A percentile compares a stretch with the other conserved stretches of the same genome.
phyloP scores from a whole-genome alignment of 92 coral and sea anemone species.

The Chrysogorgia sp. region DNA sequence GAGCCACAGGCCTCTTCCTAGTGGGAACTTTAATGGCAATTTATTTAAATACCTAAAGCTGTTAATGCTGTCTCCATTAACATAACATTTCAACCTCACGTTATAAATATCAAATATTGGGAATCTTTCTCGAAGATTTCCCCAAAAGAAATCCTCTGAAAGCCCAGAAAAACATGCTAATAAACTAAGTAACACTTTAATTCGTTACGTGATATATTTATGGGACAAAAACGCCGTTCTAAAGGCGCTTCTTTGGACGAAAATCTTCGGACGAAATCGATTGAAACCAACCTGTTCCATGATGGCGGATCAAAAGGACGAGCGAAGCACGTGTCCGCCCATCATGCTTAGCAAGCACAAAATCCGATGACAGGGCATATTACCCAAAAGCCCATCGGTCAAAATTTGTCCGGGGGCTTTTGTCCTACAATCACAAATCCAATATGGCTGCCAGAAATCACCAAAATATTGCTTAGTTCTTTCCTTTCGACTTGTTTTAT shows the following conservation, averaged over 20 bases:
- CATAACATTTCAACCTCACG: too few relatives aligned
- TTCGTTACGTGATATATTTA: not conserved
- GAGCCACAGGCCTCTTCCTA: too few relatives aligned
- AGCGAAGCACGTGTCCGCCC: slow-evolving; percentile 94
- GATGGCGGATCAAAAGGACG: slow-evolving; percentile 95
- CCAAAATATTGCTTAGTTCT: not conserved
- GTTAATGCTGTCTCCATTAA: too few relatives aligned
- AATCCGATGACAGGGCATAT: too few relatives aligned
- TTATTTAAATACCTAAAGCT: too few relatives aligned
- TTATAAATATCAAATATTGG: too few relatives aligned
- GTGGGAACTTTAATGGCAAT: too few relatives aligned
- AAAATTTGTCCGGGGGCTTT: too few relatives aligned
- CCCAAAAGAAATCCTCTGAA: not conserved
- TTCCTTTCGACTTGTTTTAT: not conserved
- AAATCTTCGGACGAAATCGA: not conserved
- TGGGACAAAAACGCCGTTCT: not conserved
- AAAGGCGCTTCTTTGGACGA: slow-evolving; percentile 12
- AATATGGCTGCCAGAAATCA: slow-evolving; percentile 37
- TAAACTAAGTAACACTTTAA: not conserved
- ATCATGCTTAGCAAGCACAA: slow-evolving; percentile 52
- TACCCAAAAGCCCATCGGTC: too few relatives aligned
- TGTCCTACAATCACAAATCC: too few relatives aligned
- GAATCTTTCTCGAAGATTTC: not conserved
- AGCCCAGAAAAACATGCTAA: not conserved
- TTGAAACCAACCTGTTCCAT: slow-evolving; percentile 85